Conservation (phyloP, 2,888 invertebrate genomes). For the Trisateles emortualis region DNA sequence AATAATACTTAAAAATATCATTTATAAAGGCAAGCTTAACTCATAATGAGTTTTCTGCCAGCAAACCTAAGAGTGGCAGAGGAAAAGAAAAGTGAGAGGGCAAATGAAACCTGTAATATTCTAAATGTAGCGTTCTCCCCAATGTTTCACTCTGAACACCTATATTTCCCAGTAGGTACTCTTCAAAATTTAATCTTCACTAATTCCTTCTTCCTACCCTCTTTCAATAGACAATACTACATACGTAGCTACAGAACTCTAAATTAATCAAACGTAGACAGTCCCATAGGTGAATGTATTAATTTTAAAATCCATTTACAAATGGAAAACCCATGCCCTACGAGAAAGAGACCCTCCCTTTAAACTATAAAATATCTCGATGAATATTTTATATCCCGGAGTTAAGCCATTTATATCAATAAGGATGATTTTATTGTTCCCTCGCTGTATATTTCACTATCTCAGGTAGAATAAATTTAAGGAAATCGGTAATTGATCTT, state of each 20-base stretch:
- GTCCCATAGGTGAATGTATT: constrained; percentile 66
- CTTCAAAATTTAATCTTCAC: neutral
- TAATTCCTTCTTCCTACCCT: neutral
- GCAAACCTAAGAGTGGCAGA: too few species aligned
- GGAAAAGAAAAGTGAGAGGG: too few species aligned
- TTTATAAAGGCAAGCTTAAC: too few species aligned
- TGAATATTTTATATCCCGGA: constrained; percentile 59
- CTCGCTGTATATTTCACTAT: constrained; percentile 1
- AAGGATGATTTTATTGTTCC: constrained; percentile 27
- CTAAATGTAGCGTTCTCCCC: too few species aligned
- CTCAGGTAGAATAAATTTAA: constrained; percentile 7
- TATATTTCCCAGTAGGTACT: too few species aligned
- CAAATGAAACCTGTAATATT: too few species aligned
- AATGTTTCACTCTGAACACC: too few species aligned
- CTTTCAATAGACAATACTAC: neutral
- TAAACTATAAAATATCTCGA: constrained; percentile 59
- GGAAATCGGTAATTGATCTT: constrained; percentile 9
- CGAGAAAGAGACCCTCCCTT: constrained; percentile 40
- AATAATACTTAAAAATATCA: too few species aligned
- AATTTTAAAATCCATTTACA: constrained; percentile 80
- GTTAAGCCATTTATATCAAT: constrained; percentile 39
- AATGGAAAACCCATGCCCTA: constrained; percentile 59
- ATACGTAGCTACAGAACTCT: neutral
- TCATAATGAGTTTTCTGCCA: too few species aligned
- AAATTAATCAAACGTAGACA: constrained; percentile 58